Evolutionary conservation across 2,888 invertebrate genomes (phyloP), one percentile per base, ranked within the genome.

Genomic region (Aphodius granarius): DNA sequence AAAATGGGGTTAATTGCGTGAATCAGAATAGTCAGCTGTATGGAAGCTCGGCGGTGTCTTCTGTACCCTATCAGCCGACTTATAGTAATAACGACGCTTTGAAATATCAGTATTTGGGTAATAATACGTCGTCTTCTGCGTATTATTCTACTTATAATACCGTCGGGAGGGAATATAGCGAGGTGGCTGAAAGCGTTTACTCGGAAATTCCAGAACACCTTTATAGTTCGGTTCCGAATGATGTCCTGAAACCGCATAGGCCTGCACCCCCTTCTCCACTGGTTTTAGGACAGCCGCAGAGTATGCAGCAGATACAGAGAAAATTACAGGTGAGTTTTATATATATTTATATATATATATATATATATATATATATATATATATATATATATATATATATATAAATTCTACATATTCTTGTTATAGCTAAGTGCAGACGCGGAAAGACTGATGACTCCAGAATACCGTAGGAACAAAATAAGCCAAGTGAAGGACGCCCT

Each of bases 401-500:
- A 65, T 65, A 1, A 19, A 65, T 16, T 13, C 1, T 65, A 13
- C n/a, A 5, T 65, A 15, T 65, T 19, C 65, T 2, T 65, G 5
- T 15, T 82, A 9, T 73, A 87, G 86, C 79, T 87, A 72, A 85
- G 85, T 79, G 85, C 86, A 0, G 87, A 87, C 80, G 87, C 87
- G n/a, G 87, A 87, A 81, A 79, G 87, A 66, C 78, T 87, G 66
- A 87, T 87, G 87, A 86, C 87, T n/a, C 83, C 85, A 9, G 90
- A 90, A 81, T 89, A 90, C 81, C 86, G 89, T 43, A 88, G 87
- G 13, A 89, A 87, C 77, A 90, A 90, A 85, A 86, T 90, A n/a
- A 86, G 88, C 81, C 89, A 89, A 82, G 88, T 91, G 68, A 87
- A 87, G 80, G 87, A 88, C 74, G 89, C 89, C 76, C 86, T 90